These are phyloP conservation scores for Stenchaetothrips biformis DNA, from an alignment of 2,888 invertebrate genomes.

Conservation along the genomic window DNA sequence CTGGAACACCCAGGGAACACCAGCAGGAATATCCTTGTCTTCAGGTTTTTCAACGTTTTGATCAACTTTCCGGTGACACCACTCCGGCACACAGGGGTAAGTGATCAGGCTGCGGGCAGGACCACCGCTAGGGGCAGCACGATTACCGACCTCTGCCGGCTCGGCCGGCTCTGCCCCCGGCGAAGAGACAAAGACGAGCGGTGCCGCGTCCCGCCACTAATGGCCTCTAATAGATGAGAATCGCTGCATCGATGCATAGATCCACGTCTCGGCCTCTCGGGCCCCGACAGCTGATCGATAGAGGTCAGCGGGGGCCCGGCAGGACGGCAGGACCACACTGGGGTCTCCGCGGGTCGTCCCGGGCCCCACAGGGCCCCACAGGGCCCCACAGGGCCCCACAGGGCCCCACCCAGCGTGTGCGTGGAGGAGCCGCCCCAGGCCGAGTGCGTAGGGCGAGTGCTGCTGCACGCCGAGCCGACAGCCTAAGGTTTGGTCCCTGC, in stretches of 20 bases:
- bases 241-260: background rate
- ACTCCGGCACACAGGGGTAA: background rate
- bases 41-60: background rate
- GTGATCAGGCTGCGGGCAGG: background rate
- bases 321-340: background rate
- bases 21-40: background rate
- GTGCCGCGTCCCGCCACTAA: background rate
- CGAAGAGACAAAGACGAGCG: background rate
- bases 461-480: no score
- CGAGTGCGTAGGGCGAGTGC: no score
- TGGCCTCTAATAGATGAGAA: constrained; percentile 10
- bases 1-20: no score
- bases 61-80: no score
- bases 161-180: background rate
- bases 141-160: no score
- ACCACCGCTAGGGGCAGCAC: no score
- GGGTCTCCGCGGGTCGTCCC: background rate
- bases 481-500: no score
- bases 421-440: no score
- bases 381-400: background rate
- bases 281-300: constrained; percentile 15
- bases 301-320: constrained; percentile 12
- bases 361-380: background rate
- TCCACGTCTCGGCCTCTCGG: background rate
- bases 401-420: background rate